phyloP scores from a whole-genome alignment of 2,113 vertebrate genomes.

The Ctenodactylus gundi region DNA sequence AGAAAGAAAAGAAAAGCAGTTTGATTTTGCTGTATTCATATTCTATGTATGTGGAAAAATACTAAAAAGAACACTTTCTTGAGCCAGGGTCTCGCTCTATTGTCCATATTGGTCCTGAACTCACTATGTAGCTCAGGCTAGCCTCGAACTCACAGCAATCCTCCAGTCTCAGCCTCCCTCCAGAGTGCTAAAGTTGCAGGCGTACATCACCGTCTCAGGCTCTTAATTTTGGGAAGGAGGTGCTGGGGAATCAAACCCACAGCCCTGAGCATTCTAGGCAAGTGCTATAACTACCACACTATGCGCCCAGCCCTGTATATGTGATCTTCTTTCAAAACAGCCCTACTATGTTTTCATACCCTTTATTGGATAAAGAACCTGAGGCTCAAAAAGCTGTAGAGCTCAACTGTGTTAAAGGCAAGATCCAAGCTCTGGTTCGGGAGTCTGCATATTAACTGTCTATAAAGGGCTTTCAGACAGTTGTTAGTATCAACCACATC shows the following conservation, averaged over 20 bases:
- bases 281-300: too few relatives aligned
- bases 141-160: too few relatives aligned
- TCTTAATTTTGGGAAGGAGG: too few relatives aligned
- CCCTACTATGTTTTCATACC: background rate
- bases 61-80: background rate
- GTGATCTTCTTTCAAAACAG: background rate
- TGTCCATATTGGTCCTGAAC: too few relatives aligned
- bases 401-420: background rate
- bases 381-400: background rate
- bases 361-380: background rate
- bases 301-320: accelerated
- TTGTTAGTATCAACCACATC: accelerated
- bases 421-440: background rate
- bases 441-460: background rate
- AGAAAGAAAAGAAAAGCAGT: background rate
- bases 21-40: background rate
- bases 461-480: background rate
- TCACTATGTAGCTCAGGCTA: too few relatives aligned
- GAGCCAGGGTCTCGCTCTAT: too few relatives aligned
- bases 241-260: too few relatives aligned
- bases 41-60: background rate
- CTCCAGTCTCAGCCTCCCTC: too few relatives aligned
- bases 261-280: too few relatives aligned
- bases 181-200: too few relatives aligned
- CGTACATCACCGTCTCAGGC: too few relatives aligned